Conservation (phyloP, 2,888 invertebrate species). For the Sympetrum striolatum region DNA sequence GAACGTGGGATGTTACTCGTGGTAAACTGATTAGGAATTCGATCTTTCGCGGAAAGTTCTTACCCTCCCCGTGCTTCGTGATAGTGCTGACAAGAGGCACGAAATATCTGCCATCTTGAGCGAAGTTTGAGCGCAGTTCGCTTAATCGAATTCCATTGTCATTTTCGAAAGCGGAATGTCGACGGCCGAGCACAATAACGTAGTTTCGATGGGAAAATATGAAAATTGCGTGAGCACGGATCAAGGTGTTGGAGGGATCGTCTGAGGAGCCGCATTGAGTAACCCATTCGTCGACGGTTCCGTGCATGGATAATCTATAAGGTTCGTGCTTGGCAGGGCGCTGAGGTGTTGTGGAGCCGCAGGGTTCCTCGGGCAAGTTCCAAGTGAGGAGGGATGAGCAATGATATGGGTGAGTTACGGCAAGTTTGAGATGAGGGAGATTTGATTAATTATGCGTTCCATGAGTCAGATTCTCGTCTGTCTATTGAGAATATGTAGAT, state of each 20-base stretch:
- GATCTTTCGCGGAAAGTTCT: too few relatives aligned
- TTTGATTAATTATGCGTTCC: constrained; percentile 35
- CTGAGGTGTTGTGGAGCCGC: not conserved
- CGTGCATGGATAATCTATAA: not conserved
- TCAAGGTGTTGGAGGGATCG: not conserved
- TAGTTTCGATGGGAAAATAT: not conserved
- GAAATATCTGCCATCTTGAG: too few relatives aligned
- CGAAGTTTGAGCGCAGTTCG: too few relatives aligned
- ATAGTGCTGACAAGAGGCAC: too few relatives aligned
- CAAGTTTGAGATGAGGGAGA: constrained; percentile 6
- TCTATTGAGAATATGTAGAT: not conserved
- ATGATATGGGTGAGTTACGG: constrained; percentile 28
- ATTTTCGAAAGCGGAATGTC: too few relatives aligned
- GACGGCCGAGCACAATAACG: too few relatives aligned
- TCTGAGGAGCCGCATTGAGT: not conserved
- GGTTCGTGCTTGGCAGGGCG: not conserved
- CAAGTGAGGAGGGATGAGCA: not conserved
- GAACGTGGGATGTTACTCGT: too few relatives aligned
- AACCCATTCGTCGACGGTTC: not conserved
- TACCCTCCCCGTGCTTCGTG: too few relatives aligned
- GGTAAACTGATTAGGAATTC: too few relatives aligned
- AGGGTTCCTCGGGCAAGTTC: not conserved
- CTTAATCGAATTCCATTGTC: too few relatives aligned
- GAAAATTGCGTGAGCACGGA: not conserved
- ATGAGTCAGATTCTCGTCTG: constrained; percentile 4